Conservation (phyloP, 2,888 invertebrate species). For the Latrodectus hesperus region DNA sequence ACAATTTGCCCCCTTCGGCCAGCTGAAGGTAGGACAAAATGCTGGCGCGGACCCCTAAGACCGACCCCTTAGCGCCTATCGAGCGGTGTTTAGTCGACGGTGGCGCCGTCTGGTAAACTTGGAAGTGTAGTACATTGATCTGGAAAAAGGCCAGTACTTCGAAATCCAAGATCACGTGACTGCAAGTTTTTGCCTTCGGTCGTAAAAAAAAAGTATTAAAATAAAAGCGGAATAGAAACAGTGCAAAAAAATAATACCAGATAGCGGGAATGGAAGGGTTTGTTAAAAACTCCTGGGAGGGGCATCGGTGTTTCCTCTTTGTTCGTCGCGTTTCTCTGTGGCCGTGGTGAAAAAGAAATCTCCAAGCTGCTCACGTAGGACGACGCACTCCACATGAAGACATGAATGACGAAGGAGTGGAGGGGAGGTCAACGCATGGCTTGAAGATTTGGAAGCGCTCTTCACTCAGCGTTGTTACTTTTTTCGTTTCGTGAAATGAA, state of each 20-base stretch:
- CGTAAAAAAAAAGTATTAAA: slow-evolving; percentile 13
- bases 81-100: slow-evolving; percentile 37
- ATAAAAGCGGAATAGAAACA: slow-evolving; percentile 2
- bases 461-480: too few species aligned
- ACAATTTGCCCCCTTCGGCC: slow-evolving; percentile 35
- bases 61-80: slow-evolving; percentile 49
- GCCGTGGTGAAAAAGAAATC: slow-evolving; percentile 44
- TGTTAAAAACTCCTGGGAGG: slow-evolving; percentile 66
- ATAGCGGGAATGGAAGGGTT: slow-evolving; percentile 55
- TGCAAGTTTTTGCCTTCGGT: slow-evolving; percentile 52
- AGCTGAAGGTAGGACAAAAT: slow-evolving; percentile 45
- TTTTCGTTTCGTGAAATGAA: too few species aligned
- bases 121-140: slow-evolving; percentile 33
- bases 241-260: neutral
- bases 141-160: slow-evolving; percentile 47
- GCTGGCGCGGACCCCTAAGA: slow-evolving; percentile 47
- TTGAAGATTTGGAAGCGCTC: too few species aligned
- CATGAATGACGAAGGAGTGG: slow-evolving; percentile 32
- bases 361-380: slow-evolving; percentile 47
- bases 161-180: slow-evolving; percentile 64
- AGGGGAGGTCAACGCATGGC: neutral
- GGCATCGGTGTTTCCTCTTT: slow-evolving; percentile 36
- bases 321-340: slow-evolving; percentile 48
- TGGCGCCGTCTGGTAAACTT: slow-evolving; percentile 39
- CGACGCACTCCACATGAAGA: slow-evolving; percentile 42